A percentile compares a stretch with the other conserved stretches of the same genome.
Evolutionary conservation across 2,888 invertebrate species (phyloP).

Genomic region (Anoplius nigerrimus): DNA sequence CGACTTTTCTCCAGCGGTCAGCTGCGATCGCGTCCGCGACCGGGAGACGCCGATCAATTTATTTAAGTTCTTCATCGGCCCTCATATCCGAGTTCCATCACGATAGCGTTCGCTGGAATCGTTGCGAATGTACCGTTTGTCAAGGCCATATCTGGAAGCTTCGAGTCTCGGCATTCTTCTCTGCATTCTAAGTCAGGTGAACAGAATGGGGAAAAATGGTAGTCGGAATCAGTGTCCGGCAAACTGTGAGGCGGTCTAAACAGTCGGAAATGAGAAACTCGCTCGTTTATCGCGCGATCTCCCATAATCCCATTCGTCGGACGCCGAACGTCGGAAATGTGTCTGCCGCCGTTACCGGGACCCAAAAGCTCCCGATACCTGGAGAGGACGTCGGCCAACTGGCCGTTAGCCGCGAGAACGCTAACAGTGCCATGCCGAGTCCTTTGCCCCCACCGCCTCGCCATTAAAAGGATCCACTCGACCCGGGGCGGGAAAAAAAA

Average conservation of each 20-base stretch:
- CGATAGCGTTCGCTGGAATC: no score
- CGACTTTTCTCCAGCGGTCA: slow-evolving; percentile 37
- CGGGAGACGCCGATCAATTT: no score
- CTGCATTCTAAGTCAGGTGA: no score
- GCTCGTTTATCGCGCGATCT: slow-evolving; percentile 45
- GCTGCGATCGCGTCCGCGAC: no score
- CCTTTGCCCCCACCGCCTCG: slow-evolving; percentile 22
- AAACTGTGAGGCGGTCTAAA: no score
- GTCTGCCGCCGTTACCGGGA: slow-evolving; percentile 40
- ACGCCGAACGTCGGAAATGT: slow-evolving; percentile 55
- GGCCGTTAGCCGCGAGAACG: slow-evolving; percentile 27
- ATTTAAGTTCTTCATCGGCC: no score
- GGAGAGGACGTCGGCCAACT: slow-evolving; percentile 9
- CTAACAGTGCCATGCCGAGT: slow-evolving; percentile 56
- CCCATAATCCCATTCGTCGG: slow-evolving; percentile 41
- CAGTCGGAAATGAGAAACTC: slow-evolving; percentile 47
- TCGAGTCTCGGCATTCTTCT: no score
- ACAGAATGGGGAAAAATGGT: slow-evolving; percentile 13
- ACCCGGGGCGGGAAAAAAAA: neutral
- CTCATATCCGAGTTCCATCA: no score
- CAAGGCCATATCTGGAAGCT: no score
- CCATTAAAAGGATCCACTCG: slow-evolving; percentile 50
- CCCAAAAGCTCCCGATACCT: slow-evolving; percentile 43
- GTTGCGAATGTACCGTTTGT: no score
- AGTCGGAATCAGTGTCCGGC: slow-evolving; percentile 45